These are phyloP conservation scores for Aphelinus certus DNA, from an alignment of 1,140 invertebrate genomes.

Conservation along the genomic window DNA sequence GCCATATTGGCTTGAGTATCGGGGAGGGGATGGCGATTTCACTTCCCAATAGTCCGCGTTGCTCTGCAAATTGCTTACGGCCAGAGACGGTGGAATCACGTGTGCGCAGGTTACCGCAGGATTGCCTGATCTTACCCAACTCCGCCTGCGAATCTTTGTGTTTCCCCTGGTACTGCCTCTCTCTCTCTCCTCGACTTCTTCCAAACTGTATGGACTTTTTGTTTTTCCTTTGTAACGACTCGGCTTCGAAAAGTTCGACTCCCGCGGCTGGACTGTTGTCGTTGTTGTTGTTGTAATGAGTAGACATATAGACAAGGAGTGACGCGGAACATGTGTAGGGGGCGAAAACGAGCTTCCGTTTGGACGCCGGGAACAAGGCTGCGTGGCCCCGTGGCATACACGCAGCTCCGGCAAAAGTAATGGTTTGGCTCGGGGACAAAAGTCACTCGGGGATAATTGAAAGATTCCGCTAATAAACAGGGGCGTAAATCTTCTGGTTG, in stretches of 20 bases:
- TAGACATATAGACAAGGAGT: too few species aligned
- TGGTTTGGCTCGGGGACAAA: slow-evolving; percentile 8
- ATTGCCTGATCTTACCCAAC: slow-evolving; percentile 16
- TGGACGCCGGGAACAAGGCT: background rate
- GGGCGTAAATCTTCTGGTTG: too few species aligned
- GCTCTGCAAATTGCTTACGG: background rate
- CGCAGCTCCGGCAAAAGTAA: background rate
- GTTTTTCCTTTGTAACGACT: too few species aligned
- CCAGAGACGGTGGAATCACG: background rate
- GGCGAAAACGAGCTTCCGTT: background rate
- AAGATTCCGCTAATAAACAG: background rate
- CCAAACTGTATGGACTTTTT: too few species aligned
- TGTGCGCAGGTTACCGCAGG: background rate
- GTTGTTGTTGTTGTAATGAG: too few species aligned
- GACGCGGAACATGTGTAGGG: background rate
- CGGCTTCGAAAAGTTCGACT: too few species aligned
- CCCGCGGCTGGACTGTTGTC: too few species aligned
- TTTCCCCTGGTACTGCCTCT: background rate
- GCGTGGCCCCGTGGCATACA: too few species aligned
- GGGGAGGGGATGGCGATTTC: too few species aligned
- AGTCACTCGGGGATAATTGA: slow-evolving; percentile 12
- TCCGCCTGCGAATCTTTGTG: slow-evolving; percentile 2
- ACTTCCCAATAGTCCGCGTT: background rate
- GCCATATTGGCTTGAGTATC: too few species aligned
- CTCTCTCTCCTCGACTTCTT: background rate